Evolutionary conservation across 1,140 invertebrate genomes (phyloP).

Genomic region (Aphidius gifuensis): DNA sequence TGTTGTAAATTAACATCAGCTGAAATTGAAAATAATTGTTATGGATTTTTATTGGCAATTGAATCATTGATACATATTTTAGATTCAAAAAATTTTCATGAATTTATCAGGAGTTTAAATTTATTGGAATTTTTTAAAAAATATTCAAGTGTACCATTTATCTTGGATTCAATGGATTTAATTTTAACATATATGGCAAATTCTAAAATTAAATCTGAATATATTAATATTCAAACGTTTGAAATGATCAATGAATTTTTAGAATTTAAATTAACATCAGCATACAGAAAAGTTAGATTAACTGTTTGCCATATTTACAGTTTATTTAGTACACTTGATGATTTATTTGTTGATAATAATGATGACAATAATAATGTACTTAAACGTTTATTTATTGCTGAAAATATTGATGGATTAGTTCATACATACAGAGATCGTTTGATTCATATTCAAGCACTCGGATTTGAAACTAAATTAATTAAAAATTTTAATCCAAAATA

Average conservation of each 20-base stretch:
- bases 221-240: conserved; percentile 36
- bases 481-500: conserved; percentile 58
- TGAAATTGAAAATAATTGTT: conserved; percentile 31
- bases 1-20: not conserved
- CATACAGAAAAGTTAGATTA: conserved; percentile 62
- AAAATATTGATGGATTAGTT: conserved; percentile 65
- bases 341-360: conserved; percentile 34
- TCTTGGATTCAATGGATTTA: conserved; percentile 43
- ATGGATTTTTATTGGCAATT: conserved; percentile 48
- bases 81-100: conserved; percentile 50
- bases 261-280: conserved; percentile 34
- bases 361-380: conserved; percentile 44
- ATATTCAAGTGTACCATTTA: conserved; percentile 32
- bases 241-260: conserved; percentile 34
- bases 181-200: conserved; percentile 32
- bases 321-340: conserved; percentile 61
- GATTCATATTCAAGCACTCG: conserved; percentile 69
- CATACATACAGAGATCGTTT: conserved; percentile 79
- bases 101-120: conserved; percentile 39
- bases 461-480: conserved; percentile 60
- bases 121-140: conserved; percentile 34
- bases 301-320: conserved; percentile 70
- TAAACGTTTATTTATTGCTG: conserved; percentile 54
- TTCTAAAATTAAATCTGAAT: conserved; percentile 25
- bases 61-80: conserved; percentile 61